Percentiles rank a stretch among this genome's conserved stretches.
Conservation (phyloP, 2,797 vertebrate species). For the Propithecus deckenii region DNA sequence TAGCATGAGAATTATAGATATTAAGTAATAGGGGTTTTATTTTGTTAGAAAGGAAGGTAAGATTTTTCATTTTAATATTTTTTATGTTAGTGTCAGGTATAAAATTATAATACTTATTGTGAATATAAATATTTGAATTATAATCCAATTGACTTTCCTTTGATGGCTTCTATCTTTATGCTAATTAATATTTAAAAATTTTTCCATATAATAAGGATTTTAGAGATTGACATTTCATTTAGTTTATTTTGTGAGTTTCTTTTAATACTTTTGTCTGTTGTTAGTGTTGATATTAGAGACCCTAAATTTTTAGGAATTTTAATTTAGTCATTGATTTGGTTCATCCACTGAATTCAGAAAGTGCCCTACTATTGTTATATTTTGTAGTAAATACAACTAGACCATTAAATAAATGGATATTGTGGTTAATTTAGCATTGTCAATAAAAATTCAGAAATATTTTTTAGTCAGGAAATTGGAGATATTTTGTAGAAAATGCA, state of each 20-base stretch:
- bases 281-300: not conserved
- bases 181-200: not conserved
- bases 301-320: not conserved
- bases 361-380: not conserved
- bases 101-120: not conserved
- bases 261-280: not conserved
- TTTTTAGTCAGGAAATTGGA: constrained; percentile 34
- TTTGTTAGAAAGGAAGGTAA: not conserved
- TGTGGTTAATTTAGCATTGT: not conserved
- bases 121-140: not conserved
- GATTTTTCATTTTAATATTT: not conserved
- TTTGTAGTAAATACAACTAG: constrained; percentile 10
- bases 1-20: not conserved
- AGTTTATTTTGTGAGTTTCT: not conserved
- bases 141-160: not conserved
- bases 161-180: not conserved
- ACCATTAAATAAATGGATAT: not conserved
- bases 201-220: not conserved
- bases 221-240: not conserved
- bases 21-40: not conserved
- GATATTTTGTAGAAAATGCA: constrained; percentile 41
- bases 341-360: not conserved
- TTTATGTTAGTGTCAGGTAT: not conserved
- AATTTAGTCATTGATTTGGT: not conserved
- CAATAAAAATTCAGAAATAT: constrained; percentile 36